These are phyloP conservation scores for Pongo pygmaeus DNA, from an alignment of 2,113 vertebrate species.

Conservation along the genomic window DNA sequence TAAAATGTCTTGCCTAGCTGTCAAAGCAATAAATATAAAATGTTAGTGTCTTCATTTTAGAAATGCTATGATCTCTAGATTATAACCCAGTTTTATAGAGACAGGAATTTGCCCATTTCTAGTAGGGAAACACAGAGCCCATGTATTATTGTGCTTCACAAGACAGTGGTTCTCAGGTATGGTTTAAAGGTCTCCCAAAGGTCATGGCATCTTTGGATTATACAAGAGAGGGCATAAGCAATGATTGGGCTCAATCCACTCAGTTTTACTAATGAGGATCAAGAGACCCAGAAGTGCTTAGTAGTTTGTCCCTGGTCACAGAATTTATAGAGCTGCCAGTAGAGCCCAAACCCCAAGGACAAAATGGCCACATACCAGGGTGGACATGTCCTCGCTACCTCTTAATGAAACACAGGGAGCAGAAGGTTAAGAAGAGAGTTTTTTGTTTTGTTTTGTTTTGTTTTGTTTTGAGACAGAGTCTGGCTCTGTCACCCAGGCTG, in stretches of 20 bases:
- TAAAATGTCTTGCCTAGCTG: neutral
- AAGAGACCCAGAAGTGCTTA: neutral
- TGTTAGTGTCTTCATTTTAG: neutral
- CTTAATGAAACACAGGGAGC: neutral
- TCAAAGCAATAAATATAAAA: slow-evolving; percentile 44
- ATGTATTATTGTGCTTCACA: neutral
- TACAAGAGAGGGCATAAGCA: neutral
- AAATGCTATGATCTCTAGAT: neutral
- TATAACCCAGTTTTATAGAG: neutral
- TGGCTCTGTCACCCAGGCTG: too few relatives aligned
- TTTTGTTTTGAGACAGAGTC: too few relatives aligned
- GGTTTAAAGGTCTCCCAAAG: neutral
- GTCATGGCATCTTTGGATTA: slow-evolving; percentile 2
- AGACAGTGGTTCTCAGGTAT: neutral
- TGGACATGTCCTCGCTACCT: neutral
- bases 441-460: neutral
- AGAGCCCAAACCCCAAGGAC: neutral
- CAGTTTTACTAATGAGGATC: slow-evolving; percentile 24
- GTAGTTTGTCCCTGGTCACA: neutral
- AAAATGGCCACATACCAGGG: neutral
- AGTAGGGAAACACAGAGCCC: neutral
- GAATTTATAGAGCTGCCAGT: neutral
- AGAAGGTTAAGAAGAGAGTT: neutral
- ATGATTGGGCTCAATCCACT: neutral
- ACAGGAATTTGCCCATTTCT: neutral